Percentiles rank a stretch among this genome's conserved stretches.
Conservation (phyloP, 2,797 vertebrate genomes). For the Pseudocheirus occidentalis region DNA sequence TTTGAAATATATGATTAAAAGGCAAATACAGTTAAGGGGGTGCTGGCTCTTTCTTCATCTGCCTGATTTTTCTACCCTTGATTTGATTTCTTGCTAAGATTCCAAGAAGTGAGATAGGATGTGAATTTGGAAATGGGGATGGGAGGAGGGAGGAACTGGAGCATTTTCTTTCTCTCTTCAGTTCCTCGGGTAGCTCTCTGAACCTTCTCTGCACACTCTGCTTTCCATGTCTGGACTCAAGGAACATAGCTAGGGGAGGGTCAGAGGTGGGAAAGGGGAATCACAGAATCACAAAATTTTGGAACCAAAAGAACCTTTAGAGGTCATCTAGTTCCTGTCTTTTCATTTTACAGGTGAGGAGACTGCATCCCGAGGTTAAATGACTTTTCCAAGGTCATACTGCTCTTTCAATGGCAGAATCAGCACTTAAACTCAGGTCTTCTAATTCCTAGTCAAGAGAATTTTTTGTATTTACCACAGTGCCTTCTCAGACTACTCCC, state of each 20-base stretch:
- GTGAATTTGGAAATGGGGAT: slow-evolving; percentile 19
- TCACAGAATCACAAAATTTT: not conserved
- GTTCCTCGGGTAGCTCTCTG: not conserved
- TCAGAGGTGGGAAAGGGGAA: slow-evolving; percentile 35
- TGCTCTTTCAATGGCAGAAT: not conserved
- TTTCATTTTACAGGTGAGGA: not conserved
- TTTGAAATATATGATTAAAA: not conserved
- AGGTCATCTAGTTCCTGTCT: not conserved
- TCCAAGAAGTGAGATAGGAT: not conserved
- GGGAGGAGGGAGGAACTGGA: not conserved
- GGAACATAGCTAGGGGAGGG: not conserved
- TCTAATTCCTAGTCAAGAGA: not conserved
- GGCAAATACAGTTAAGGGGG: not conserved
- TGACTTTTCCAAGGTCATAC: not conserved
- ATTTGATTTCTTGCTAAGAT: slow-evolving; percentile 15
- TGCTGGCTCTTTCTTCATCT: not conserved
- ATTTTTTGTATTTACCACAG: not conserved
- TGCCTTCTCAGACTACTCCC: not conserved
- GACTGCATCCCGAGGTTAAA: not conserved
- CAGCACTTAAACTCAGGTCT: not conserved
- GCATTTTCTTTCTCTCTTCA: not conserved
- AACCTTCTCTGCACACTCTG: slow-evolving; percentile 10
- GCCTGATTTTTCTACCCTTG: slow-evolving; percentile 21
- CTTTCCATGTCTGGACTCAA: not conserved
- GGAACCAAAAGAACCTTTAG: not conserved